These are phyloP conservation scores for Musca domestica DNA, from an alignment of 1,140 invertebrate genomes.

Conservation along the genomic window DNA sequence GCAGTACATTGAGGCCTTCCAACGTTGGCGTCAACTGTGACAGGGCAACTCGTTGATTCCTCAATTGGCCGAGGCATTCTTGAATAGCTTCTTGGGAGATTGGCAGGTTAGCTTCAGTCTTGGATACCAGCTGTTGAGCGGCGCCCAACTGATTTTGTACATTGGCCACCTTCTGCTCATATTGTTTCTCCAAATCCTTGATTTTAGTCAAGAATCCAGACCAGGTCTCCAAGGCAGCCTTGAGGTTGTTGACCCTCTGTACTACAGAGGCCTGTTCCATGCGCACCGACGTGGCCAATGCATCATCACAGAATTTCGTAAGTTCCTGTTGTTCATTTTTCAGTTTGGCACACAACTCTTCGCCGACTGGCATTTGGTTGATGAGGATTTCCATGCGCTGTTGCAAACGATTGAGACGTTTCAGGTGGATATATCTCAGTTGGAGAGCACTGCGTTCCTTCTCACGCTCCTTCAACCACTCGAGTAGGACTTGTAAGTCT, in stretches of 20 bases:
- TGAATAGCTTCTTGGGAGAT: conserved; percentile 55
- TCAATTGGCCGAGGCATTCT: conserved; percentile 61
- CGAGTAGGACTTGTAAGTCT: conserved; percentile 68
- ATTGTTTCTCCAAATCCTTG: conserved; percentile 60
- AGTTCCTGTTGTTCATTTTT: conserved; percentile 67
- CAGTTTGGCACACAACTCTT: conserved; percentile 63
- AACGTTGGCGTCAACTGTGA: conserved; percentile 61
- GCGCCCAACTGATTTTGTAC: conserved; percentile 62
- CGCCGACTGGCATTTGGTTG: conserved; percentile 66
- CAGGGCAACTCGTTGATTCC: conserved; percentile 60
- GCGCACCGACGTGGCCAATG: conserved; percentile 70
- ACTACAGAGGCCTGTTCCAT: conserved; percentile 75
- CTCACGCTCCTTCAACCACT: conserved; percentile 80
- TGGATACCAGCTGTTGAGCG: conserved; percentile 60
- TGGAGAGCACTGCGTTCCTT: conserved; percentile 73
- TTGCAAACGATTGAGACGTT: conserved; percentile 70
- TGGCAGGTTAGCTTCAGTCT: conserved; percentile 52
- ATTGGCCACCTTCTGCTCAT: conserved; percentile 60
- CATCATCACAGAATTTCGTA: conserved; percentile 72
- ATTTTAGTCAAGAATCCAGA: conserved; percentile 68
- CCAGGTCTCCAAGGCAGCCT: conserved; percentile 81
- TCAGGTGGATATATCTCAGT: conserved; percentile 74
- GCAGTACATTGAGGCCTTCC: conserved; percentile 67
- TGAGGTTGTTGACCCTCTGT: conserved; percentile 73
- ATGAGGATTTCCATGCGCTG: conserved; percentile 67